phyloP scores from a whole-genome alignment of 2,888 invertebrate genomes.

The Lasius platythorax region DNA sequence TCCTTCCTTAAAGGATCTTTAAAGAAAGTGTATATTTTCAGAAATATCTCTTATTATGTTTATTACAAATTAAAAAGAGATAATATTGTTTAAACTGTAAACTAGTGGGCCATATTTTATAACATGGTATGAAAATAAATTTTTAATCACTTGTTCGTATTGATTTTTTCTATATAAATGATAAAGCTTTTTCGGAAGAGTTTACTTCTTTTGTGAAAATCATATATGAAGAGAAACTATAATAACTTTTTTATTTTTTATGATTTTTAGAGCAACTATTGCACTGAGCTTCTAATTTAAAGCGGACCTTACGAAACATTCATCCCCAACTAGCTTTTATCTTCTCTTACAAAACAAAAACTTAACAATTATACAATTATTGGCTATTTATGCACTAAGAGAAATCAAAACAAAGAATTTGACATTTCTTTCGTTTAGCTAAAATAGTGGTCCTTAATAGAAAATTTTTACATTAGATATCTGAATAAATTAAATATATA shows the following conservation, averaged over 20 bases:
- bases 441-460: not conserved
- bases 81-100: not conserved
- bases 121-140: not conserved
- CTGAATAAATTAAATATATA: not conserved
- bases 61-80: not conserved
- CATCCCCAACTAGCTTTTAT: not conserved
- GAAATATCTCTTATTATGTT: not conserved
- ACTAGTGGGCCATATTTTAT: not conserved
- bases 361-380: slow-evolving; percentile 8
- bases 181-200: not conserved
- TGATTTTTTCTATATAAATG: not conserved
- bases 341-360: not conserved
- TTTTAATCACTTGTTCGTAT: not conserved
- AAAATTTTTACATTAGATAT: not conserved
- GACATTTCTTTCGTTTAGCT: not conserved
- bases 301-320: slow-evolving; percentile 28
- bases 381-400: not conserved
- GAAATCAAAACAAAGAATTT: not conserved
- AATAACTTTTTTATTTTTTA: slow-evolving; percentile 7
- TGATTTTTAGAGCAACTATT: not conserved
- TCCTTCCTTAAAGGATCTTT: not conserved
- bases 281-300: slow-evolving; percentile 17
- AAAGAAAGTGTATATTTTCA: not conserved
- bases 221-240: not conserved
- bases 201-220: not conserved